Conservation (phyloP, 2,888 invertebrate species). For the Eilema sororculum region DNA sequence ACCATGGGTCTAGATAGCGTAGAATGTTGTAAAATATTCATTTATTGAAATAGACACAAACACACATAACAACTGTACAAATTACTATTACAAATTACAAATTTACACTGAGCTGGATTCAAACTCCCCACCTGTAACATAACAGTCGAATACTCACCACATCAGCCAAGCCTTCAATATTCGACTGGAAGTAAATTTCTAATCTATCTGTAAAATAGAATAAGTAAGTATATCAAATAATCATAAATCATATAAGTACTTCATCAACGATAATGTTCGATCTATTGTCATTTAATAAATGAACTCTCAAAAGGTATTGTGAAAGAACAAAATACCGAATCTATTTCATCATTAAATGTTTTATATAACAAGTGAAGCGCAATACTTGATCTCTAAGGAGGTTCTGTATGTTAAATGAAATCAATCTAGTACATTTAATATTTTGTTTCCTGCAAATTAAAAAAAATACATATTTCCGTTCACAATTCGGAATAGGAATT, state of each 20-base stretch:
- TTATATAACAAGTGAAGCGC: slow-evolving; percentile 20
- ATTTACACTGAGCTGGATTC: background rate
- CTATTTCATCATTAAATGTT: slow-evolving; percentile 42
- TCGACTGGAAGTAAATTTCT: background rate
- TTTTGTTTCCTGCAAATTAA: too few relatives aligned
- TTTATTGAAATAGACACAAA: too few relatives aligned
- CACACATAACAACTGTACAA: too few relatives aligned
- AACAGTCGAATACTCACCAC: background rate
- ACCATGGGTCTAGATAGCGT: too few relatives aligned
- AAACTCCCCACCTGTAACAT: background rate
- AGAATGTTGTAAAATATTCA: too few relatives aligned
- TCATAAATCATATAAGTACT: slow-evolving; percentile 41
- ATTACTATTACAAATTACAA: too few relatives aligned
- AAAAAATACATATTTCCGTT: too few relatives aligned
- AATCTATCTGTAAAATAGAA: background rate
- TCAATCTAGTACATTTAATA: background rate
- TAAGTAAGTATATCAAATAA: slow-evolving; percentile 15
- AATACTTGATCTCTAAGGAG: background rate
- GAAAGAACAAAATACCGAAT: slow-evolving; percentile 43
- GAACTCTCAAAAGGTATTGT: slow-evolving; percentile 41
- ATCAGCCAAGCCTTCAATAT: background rate
- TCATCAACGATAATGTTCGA: slow-evolving; percentile 33
- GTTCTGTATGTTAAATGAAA: slow-evolving; percentile 20
- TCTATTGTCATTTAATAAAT: slow-evolving; percentile 53
- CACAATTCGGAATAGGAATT: too few relatives aligned